phyloP scores from a whole-genome alignment of 2,113 vertebrate species.

The Acanthisitta chloris region DNA sequence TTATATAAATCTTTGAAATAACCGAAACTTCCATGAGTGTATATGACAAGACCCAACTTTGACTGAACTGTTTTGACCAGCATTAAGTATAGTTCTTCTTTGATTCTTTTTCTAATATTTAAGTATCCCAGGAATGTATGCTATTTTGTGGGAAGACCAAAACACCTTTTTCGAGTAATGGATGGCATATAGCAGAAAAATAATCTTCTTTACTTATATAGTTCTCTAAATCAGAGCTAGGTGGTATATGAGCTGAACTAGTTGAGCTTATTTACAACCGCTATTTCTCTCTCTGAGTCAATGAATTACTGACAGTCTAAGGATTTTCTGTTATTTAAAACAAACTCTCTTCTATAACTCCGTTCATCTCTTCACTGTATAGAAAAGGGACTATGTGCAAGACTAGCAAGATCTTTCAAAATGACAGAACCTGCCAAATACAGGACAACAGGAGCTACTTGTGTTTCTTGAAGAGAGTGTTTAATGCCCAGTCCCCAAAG shows the following conservation, averaged over 20 bases:
- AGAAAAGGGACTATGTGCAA: background rate
- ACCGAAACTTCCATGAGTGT: background rate
- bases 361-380: background rate
- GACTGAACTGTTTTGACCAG: background rate
- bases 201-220: background rate
- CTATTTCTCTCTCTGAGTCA: background rate
- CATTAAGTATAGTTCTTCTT: background rate
- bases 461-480: background rate
- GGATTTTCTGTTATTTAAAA: background rate
- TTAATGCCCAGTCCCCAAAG: background rate
- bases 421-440: background rate
- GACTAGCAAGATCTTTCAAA: background rate
- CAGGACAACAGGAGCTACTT: background rate
- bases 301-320: slow-evolving; percentile 20
- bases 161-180: background rate
- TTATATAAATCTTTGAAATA: background rate
- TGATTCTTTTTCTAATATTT: background rate
- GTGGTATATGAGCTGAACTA: background rate
- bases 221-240: background rate
- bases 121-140: background rate
- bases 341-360: background rate
- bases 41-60: background rate
- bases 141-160: background rate
- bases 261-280: background rate
- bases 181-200: background rate